Evolutionary conservation across 2,888 invertebrate genomes (phyloP).

Genomic region (Microctonus hyperodae): DNA sequence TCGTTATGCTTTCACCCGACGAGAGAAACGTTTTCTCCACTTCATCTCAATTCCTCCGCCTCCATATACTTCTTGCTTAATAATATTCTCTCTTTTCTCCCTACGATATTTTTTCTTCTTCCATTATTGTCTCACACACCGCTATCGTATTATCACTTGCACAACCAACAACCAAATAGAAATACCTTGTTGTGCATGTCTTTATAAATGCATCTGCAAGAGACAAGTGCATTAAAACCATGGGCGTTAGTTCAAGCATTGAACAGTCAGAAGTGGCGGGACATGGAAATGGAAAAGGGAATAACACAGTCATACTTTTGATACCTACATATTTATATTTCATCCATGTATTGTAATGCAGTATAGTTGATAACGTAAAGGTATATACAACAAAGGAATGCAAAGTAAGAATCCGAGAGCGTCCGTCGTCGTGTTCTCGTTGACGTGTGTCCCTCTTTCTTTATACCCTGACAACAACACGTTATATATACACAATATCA

Average conservation of each 20-base stretch:
- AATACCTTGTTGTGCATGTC: conserved; percentile 44
- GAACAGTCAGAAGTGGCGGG: conserved; percentile 45
- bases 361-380: conserved; percentile 49
- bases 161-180: conserved; percentile 46
- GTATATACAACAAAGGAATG: conserved; percentile 60
- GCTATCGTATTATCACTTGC: conserved; percentile 3
- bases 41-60: conserved; percentile 20
- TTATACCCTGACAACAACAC: conserved; percentile 31
- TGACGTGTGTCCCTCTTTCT: conserved; percentile 27
- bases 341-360: too few relatives aligned
- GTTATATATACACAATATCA: conserved; percentile 40
- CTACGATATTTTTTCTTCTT: background rate
- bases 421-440: background rate
- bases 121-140: background rate
- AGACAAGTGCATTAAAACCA: conserved; percentile 64
- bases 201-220: conserved; percentile 62
- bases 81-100: background rate
- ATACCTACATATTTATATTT: background rate
- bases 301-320: background rate
- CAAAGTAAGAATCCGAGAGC: conserved; percentile 60
- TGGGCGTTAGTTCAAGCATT: conserved; percentile 62
- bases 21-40: conserved; percentile 12
- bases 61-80: conserved; percentile 19
- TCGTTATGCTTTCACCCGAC: conserved; percentile 41
- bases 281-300: conserved; percentile 34